A percentile compares a stretch with the other conserved stretches of the same genome.
These are phyloP conservation scores for Phyllostomus discolor DNA, from an alignment of 2,113 vertebrate species.

Conservation along the genomic window DNA sequence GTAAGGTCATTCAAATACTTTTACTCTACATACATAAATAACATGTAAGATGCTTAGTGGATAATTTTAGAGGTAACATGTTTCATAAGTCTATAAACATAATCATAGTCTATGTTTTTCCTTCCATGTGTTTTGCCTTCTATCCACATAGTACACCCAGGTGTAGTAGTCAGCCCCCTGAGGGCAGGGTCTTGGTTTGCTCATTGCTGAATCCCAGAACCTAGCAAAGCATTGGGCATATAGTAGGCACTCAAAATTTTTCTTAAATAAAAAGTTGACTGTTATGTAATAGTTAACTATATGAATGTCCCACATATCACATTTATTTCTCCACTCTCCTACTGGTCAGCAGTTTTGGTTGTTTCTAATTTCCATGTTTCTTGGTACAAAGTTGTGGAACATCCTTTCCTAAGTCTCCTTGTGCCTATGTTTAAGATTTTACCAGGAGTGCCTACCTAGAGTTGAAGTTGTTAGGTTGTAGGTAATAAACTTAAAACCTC, in stretches of 20 bases:
- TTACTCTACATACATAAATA: not conserved
- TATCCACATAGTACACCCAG: rapidly evolving
- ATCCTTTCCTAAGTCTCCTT: not conserved
- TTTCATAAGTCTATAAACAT: too few species aligned
- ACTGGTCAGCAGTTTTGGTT: not conserved
- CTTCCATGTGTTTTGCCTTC: not conserved
- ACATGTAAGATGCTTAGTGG: not conserved
- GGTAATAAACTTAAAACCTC: not conserved
- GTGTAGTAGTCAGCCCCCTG: not conserved
- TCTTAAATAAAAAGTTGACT: not conserved
- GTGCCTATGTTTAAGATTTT: not conserved
- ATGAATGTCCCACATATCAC: not conserved
- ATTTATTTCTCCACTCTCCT: not conserved
- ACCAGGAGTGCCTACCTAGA: not conserved
- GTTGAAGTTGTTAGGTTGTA: not conserved
- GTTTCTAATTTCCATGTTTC: not conserved
- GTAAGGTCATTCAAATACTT: not conserved
- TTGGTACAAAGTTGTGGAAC: not conserved
- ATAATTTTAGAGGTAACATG: not conserved
- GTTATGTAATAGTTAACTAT: not conserved
- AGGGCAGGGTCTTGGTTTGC: not conserved
- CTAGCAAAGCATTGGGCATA: not conserved
- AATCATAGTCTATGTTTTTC: not conserved
- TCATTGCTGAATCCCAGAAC: not conserved
- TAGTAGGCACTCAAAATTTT: not conserved